A percentile compares a stretch with the other conserved stretches of the same genome.
Evolutionary conservation across 2,113 vertebrate species (phyloP).

Genomic region (Chaetodon auriga): DNA sequence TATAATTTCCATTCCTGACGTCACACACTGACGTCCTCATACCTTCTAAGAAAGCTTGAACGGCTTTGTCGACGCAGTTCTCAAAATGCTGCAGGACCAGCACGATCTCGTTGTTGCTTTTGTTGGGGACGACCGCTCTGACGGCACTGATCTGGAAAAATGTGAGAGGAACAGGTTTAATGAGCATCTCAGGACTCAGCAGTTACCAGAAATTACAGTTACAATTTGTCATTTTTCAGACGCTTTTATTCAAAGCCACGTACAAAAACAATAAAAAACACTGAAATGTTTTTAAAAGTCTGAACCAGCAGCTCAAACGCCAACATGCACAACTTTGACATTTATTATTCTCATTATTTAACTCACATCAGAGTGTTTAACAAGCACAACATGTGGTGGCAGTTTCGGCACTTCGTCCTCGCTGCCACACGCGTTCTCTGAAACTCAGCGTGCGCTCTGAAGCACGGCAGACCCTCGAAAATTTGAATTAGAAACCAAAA

Average conservation of each 20-base stretch:
- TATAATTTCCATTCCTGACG: background rate
- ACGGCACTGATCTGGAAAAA: conserved; percentile 90
- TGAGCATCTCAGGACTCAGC: background rate
- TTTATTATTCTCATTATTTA: background rate
- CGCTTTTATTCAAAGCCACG: no score
- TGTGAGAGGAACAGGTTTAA: conserved; percentile 24
- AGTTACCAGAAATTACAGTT: no score
- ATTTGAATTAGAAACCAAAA: background rate
- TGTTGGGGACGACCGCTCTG: conserved; percentile 94
- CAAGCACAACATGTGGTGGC: background rate
- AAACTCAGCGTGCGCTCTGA: background rate
- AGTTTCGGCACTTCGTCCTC: background rate
- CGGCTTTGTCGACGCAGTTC: conserved; percentile 93
- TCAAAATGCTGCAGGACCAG: conserved; percentile 97
- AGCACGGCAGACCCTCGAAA: background rate
- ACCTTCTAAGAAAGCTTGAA: conserved; percentile 98
- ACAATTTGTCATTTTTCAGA: no score
- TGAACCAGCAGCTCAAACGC: background rate
- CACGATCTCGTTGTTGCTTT: conserved; percentile 97
- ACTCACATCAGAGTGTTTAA: background rate
- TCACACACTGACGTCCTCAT: conserved; percentile 36
- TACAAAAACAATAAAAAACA: no score
- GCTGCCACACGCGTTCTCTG: background rate
- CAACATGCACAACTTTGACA: background rate
- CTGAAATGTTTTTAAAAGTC: no score